Conservation (phyloP, 64 coral and sea anemone genomes). For the Montipora sp. region DNA sequence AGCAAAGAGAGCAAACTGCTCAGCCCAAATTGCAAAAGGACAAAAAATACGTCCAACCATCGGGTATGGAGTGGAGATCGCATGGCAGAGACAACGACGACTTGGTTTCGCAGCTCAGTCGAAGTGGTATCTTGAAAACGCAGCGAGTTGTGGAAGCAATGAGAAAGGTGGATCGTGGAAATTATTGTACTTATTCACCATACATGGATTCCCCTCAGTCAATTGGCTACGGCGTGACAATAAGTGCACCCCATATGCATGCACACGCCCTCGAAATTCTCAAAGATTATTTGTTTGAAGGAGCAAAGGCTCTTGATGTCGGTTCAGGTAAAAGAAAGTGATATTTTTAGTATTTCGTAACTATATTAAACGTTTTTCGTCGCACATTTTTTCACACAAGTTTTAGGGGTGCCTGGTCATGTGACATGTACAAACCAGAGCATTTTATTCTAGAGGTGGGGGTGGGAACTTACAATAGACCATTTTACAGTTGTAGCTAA, state of each 20-base stretch:
- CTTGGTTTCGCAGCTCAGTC: constrained; percentile 79
- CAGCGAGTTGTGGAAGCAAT: constrained; percentile 79
- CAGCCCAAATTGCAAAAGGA: neutral
- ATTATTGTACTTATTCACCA: constrained; percentile 70
- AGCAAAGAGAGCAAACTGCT: constrained; percentile 3
- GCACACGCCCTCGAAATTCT: constrained; percentile 96
- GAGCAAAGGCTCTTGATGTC: constrained; percentile 85
- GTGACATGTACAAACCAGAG: neutral
- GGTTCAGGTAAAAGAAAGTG: constrained; percentile 74
- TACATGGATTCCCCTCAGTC: constrained; percentile 92
- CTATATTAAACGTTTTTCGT: too few species aligned
- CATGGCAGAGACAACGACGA: constrained; percentile 90
- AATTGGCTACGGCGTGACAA: constrained; percentile 96
- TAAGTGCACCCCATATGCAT: constrained; percentile 98
- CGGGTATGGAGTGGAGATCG: constrained; percentile 99
- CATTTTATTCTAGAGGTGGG: too few species aligned
- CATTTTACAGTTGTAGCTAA: too few species aligned
- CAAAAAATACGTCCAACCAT: constrained; percentile 49
- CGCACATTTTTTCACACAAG: too few species aligned
- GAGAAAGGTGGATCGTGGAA: constrained; percentile 81
- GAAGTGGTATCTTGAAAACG: constrained; percentile 76
- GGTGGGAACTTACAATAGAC: too few species aligned
- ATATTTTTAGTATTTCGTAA: neutral
- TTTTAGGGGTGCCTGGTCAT: neutral
- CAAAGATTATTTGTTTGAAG: constrained; percentile 88